Evolutionary conservation across 2,113 vertebrate genomes (phyloP), one percentile per base, ranked within the genome.

Genomic region (Lophius piscatorius): DNA sequence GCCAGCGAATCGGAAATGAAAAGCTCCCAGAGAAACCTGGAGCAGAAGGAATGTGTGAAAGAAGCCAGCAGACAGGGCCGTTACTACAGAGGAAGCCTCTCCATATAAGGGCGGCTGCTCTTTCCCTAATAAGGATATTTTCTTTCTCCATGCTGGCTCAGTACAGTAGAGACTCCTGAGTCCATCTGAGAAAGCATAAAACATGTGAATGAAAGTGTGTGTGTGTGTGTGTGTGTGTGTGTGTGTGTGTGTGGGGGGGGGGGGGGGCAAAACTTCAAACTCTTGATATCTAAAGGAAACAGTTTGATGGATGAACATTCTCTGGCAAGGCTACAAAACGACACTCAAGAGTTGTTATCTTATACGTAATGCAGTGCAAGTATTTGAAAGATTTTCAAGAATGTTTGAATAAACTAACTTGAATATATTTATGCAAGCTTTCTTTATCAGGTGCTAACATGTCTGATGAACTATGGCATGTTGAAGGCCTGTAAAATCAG

Each of bases 1-100:
- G 92, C 91, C 94, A 91, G 93, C 90, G 88, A 91, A 95, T 92
- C 91, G 94, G 95, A 97, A 98, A 96, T 97, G 94, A 94, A 94
- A 94, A 91, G 89, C 92, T 97, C 93, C 89, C 91, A 92, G 91
- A 92, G 93, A 93, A 95, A 94, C 81, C 81, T 75, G 74, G 79
- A 87, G 84, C 59, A 60, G 92, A 2, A 95, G 92, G 95, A 97
- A 96, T 97, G 95, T 74, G 82, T 58, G 84, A 54, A 76, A 74
- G 41, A 76, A 88, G 94, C 96, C 95, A 96, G 94, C 87, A 94
- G 90, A 93, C 90, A 88, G 93, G 87, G 89, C 87, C 88, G 92
- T 93, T 93, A 87, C 89, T 91, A 88, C 86, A 87, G 91, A 96
- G 95, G 94, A 96, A 95, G 94, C 78, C 52, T 91, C 70, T 81